Base-by-base conservation (phyloP, 2,797 vertebrate species). In the Lemur catta region DNA sequence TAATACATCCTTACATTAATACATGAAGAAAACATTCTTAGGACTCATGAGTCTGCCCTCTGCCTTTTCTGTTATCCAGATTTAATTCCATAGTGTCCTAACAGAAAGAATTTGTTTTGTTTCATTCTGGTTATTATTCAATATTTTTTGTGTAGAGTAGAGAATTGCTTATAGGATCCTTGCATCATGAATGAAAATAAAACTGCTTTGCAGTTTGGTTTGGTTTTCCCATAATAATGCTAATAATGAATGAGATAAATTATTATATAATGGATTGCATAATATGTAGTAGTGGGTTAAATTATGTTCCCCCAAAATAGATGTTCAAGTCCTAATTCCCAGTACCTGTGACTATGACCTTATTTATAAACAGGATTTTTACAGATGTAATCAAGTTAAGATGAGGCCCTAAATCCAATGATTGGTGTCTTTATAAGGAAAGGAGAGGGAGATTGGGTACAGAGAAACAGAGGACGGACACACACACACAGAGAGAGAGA, bases 231-330 rank as follows among this genome's bases (percentile, higher is more conserved):
- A 52, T 63, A 86, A 81, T 80, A 5, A 46, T 92, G 10, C 17
- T 85, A 61, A 43, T 72, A 81, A 84, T 89, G 28, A 67, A 75
- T 90, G 57, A 94, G 20, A 94, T 76, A 87, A 94, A 84, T 61
- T 46, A 84, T 69, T 69, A 65, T 14, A 55, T n/a, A n/a, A 7
- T 71, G 20, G 26, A n/a, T 84, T 38, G 65, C 6, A 0, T 55
- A 28, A 33, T 71, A 41, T 20, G 2, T 2, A 78, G n/a, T 35
- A 30, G 13, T 57, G 14, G 22, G 55, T 61, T 88, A n/a, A 91
- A 86, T 41, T 89, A n/a, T 82, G 41, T 43, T 28, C 43, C 59
- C 15, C 0, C 0, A 72, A 89, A 90, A 88, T 59, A 50, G 50
- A 65, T 24, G 2, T 76, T 88, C 20, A 88, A 57, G 2, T 93